Evolutionary conservation across 2,113 vertebrate species (phyloP).

Genomic region (Misgurnus anguillicaudatus): DNA sequence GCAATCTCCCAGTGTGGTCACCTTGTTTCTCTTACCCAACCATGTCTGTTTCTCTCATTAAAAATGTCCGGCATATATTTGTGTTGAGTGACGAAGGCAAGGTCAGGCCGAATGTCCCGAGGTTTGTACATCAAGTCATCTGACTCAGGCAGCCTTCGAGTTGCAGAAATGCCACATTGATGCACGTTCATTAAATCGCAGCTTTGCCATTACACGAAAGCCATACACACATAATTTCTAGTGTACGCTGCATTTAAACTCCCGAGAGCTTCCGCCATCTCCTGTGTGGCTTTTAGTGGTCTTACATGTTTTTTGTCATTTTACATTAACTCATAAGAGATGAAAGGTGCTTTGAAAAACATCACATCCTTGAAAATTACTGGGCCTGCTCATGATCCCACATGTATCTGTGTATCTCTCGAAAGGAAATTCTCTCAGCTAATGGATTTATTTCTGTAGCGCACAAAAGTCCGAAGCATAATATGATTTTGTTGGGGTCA

Average conservation of each 20-base stretch:
- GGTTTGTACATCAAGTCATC: slow-evolving; percentile 38
- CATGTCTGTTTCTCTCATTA: background rate
- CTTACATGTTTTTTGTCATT: background rate
- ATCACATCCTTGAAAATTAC: slow-evolving; percentile 29
- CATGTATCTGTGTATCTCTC: background rate
- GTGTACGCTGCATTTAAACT: background rate
- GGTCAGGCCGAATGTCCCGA: slow-evolving; percentile 21
- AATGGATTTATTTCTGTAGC: slow-evolving; percentile 25
- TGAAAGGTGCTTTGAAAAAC: slow-evolving; percentile 38
- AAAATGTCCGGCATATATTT: background rate
- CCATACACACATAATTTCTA: background rate
- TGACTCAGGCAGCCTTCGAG: slow-evolving; percentile 41
- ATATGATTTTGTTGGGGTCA: slow-evolving; percentile 21
- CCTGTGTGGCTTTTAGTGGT: slow-evolving; percentile 21
- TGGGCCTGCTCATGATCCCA: background rate
- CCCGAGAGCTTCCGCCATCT: background rate
- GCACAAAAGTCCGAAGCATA: background rate
- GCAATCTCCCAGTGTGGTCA: background rate
- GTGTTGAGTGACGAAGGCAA: background rate
- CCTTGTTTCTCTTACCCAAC: background rate
- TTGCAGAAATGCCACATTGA: too few species aligned
- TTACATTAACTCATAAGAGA: slow-evolving; percentile 39
- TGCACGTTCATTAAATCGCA: background rate
- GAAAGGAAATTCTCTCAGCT: slow-evolving; percentile 25
- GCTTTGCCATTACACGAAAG: background rate